phyloP scores from a whole-genome alignment of 2,797 vertebrate species.

The Poecilia velifera region DNA sequence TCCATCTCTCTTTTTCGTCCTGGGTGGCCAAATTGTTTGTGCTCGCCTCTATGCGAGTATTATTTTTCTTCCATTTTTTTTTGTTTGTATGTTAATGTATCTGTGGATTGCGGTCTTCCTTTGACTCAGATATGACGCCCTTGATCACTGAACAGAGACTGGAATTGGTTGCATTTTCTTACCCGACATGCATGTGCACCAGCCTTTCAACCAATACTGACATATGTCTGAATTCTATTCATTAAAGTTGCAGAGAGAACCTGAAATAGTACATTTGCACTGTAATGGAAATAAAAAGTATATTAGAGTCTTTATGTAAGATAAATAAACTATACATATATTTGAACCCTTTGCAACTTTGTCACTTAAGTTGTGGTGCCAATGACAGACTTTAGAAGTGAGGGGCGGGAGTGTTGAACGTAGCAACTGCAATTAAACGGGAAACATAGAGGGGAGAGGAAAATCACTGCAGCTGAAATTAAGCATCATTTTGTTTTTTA shows the following conservation, averaged over 20 bases:
- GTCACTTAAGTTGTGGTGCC: no score
- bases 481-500: no score
- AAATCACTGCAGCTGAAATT: no score
- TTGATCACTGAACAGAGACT: conserved; percentile 4
- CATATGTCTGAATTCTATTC: conserved; percentile 9
- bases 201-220: conserved; percentile 12
- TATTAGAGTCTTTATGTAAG: neutral
- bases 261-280: conserved; percentile 3
- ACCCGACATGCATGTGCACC: conserved; percentile 14
- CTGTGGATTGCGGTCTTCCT: conserved; percentile 19
- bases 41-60: conserved; percentile 36
- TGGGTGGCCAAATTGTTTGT: conserved; percentile 78
- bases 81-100: conserved; percentile 41
- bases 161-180: conserved; percentile 20
- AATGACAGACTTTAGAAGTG: no score
- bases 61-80: conserved; percentile 33
- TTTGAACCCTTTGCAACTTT: no score
- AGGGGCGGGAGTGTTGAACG: no score
- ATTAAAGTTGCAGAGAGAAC: conserved; percentile 5
- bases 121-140: conserved; percentile 17
- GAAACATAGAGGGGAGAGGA: no score
- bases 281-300: neutral
- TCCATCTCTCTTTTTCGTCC: conserved; percentile 67
- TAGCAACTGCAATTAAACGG: no score
- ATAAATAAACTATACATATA: neutral